Conservation (phyloP, 2,888 invertebrate species). For the Noctua fimbriata region DNA sequence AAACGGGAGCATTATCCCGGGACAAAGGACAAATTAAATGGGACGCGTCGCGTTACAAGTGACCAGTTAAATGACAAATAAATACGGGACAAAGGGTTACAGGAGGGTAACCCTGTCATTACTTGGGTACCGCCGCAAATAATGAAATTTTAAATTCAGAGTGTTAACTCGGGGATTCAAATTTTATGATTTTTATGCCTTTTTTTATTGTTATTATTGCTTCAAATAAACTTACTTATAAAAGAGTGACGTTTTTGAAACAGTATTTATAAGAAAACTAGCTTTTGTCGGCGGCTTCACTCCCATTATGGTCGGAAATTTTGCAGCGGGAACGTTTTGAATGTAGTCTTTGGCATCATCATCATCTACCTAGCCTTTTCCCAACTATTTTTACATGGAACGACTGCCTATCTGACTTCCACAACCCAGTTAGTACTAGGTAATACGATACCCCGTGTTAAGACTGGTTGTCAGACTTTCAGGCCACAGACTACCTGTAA, state of each 20-base stretch:
- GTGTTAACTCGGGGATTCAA: conserved; percentile 8
- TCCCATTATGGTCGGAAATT: too few species aligned
- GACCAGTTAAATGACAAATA: conserved; percentile 74
- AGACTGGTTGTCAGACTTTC: too few species aligned
- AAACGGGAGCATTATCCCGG: conserved; percentile 35
- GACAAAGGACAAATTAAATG: conserved; percentile 62
- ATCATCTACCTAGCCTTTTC: too few species aligned
- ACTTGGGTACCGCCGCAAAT: conserved; percentile 32
- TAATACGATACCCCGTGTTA: too few species aligned
- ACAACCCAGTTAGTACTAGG: too few species aligned
- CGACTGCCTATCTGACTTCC: too few species aligned
- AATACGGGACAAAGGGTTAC: conserved; percentile 64
- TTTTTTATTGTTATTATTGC: neutral
- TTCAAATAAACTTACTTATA: neutral
- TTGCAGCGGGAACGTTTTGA: neutral
- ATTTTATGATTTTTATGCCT: neutral
- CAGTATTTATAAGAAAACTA: neutral
- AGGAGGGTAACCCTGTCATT: conserved; percentile 23
- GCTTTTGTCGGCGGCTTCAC: neutral
- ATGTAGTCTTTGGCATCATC: neutral
- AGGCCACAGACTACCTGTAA: too few species aligned
- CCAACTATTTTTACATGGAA: too few species aligned
- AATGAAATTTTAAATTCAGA: conserved; percentile 22
- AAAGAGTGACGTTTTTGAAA: neutral
- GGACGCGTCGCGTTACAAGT: conserved; percentile 63